Evolutionary conservation across 64 coral and sea anemone species (phyloP), one percentile per base, ranked within the genome.

Genomic region (Platygyra sinensis): DNA sequence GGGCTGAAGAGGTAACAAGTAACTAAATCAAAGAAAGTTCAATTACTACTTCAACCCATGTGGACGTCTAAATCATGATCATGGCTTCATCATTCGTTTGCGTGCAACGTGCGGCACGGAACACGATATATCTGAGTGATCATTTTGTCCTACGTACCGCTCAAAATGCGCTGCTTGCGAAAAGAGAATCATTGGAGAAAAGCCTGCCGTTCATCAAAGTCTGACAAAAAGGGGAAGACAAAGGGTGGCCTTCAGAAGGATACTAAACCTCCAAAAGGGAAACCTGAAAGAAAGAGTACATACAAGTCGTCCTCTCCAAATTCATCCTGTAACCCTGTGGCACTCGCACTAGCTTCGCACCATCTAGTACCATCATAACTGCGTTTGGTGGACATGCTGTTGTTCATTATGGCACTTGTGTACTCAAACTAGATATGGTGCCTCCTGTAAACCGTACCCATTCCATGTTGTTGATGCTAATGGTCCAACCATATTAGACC

Each of bases 361-460:
- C 90, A 80, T 96, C 90, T 30, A 93, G 33, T 25, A 90, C 72
- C 64, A 79, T 8, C 49, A 96, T 92, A 15, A 89, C 87, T 42
- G 94, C 90, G 79, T 92, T 83, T 92, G 94, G 90, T 72, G 86
- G 90, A 55, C 90, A 92, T 52, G 76, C 78, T 63, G 75, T 95
- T 73, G 38, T 72, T 65, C 89, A 92, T 57, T 76, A 87, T 90
- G 91, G 94, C 28, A 93, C 82, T 55, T 88, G 87, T 87, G 24
- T 78, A 60, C 63, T 94, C 72, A 89, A 67, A 49, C 80, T 94
- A 8, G 39, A 78, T 74, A 77, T 74, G 67, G 52, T 25, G 60
- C 27, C 10, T 28, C 15, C 78, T 80, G 51, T 55, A 80, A 80
- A 15, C 30, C 78, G 5, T 80, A 33, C 11, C 78, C 55, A 30